Evolutionary conservation across 2,888 invertebrate genomes (phyloP), one percentile per base, ranked within the genome.

Genomic region (Tortrix viridana): DNA sequence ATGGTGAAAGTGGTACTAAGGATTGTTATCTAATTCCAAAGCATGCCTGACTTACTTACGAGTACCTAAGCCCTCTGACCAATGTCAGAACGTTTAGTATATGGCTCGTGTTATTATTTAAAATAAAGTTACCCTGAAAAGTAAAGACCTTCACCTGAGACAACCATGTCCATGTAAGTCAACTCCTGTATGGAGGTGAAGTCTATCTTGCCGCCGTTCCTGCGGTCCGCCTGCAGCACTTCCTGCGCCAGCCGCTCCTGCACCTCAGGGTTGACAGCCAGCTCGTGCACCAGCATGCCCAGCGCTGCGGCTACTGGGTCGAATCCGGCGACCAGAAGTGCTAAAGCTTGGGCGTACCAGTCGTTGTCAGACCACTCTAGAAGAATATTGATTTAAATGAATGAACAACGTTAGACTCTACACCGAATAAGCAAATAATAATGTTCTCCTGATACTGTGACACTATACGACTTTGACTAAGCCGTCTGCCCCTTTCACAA

Each of bases 131-230:
- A n/a, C n/a, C n/a, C n/a, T n/a, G n/a, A n/a, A n/a, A n/a, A n/a
- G n/a, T n/a, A n/a, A n/a, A n/a, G n/a, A n/a, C n/a, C n/a, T 71
- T 0, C 66, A 77, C 77, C 77, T 60, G 76, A 74, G 2, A 89
- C 67, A 0, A 92, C 86, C 77, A 89, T 92, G 49, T 93, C 92
- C 70, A 93, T 65, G 48, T 74, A 72, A n/a, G 65, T 67, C 67
- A 74, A 61, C 6, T 65, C 53, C 18, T 68, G 68, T 14, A 74
- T 53, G 26, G 66, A 64, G 46, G 67, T 68, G 68, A 92, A 93
- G 20, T 83, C 80, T 85, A 93, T 86, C 22, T 79, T 80, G 6
- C 79, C 75, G 12, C 92, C 68, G 0, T 76, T 78, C 26, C 71
- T 74, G 9, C 62, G 55, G n/a, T 75, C 58, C 5, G 75, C 71